A percentile compares a stretch with the other conserved stretches of the same genome.
Conservation (phyloP, 2,113 vertebrate genomes). For the Oncorhynchus gorbuscha region DNA sequence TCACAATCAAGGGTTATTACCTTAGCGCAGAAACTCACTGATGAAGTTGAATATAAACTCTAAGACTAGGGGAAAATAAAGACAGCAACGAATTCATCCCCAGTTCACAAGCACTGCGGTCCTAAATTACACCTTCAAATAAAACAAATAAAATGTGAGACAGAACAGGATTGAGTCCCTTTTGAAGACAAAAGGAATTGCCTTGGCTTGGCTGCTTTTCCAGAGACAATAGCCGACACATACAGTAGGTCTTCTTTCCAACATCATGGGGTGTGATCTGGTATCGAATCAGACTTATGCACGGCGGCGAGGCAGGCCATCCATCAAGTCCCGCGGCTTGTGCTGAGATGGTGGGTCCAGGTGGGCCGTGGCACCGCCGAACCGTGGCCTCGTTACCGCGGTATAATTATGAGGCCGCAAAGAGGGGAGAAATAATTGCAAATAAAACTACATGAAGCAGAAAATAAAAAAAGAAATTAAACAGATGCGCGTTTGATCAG, state of each 20-base stretch:
- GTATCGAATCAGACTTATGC: background rate
- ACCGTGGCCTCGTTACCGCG: slow-evolving; percentile 75
- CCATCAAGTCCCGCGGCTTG: slow-evolving; percentile 34
- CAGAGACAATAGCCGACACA: background rate
- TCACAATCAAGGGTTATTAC: background rate
- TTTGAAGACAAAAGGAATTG: background rate
- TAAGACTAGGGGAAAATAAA: background rate
- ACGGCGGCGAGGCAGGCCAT: slow-evolving; percentile 4
- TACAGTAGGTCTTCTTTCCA: background rate
- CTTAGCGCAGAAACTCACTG: background rate
- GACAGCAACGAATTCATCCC: background rate
- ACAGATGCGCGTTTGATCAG: slow-evolving; percentile 79
- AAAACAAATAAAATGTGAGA: background rate
- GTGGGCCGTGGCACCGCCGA: slow-evolving; percentile 69
- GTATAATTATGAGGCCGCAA: slow-evolving; percentile 70
- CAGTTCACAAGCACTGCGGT: background rate
- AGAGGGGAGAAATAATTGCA: slow-evolving; percentile 75
- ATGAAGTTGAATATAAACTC: background rate
- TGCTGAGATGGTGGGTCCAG: slow-evolving; percentile 64
- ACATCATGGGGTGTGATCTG: background rate
- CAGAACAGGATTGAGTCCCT: too few relatives aligned
- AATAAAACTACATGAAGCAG: slow-evolving; percentile 83
- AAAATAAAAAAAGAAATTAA: slow-evolving; percentile 82
- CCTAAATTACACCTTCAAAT: background rate
- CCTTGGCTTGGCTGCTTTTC: background rate